Evolutionary conservation across 2,113 vertebrate species (phyloP).

Genomic region (Lynx canadensis): DNA sequence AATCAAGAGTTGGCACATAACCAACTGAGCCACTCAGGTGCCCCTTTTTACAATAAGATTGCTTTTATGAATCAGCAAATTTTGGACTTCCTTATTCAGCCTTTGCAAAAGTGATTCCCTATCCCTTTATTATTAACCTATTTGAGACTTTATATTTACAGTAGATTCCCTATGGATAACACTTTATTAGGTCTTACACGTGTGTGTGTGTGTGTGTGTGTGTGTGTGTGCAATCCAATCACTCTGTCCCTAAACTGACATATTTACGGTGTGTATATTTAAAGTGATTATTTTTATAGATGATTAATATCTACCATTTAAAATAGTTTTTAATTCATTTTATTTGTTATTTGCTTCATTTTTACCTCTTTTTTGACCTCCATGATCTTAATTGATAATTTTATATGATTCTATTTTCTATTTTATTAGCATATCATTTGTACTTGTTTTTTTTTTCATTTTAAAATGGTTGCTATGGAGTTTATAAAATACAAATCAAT

Average conservation of each 20-base stretch:
- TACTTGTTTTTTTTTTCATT: background rate
- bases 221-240: background rate
- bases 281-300: background rate
- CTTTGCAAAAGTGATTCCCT: background rate
- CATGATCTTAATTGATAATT: background rate
- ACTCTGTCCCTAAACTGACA: background rate
- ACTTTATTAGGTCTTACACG: background rate
- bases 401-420: background rate
- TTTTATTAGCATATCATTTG: background rate
- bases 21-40: too few relatives aligned
- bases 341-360: background rate
- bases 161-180: background rate
- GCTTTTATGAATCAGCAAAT: background rate
- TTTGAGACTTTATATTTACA: background rate
- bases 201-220: background rate
- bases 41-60: background rate
- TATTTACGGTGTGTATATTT: background rate
- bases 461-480: background rate
- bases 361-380: background rate
- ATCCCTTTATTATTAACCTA: background rate
- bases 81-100: background rate
- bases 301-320: background rate
- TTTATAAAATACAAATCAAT: background rate
- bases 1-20: too few relatives aligned
- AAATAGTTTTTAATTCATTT: background rate